These are phyloP conservation scores for Lynx canadensis DNA, from an alignment of 2,113 vertebrate genomes.

Conservation along the genomic window DNA sequence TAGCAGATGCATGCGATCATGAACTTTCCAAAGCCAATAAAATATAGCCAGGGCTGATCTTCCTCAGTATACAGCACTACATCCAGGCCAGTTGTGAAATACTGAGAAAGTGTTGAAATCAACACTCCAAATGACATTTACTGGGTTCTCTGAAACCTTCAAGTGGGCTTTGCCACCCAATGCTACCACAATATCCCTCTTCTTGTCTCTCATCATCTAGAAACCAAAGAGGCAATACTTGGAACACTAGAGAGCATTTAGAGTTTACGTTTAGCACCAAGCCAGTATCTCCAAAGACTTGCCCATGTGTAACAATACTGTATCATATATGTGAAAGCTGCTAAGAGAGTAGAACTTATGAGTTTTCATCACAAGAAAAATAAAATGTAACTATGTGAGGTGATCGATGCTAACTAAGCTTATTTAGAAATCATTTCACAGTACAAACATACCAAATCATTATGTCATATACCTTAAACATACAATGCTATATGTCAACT, in stretches of 20 bases:
- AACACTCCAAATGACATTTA: not conserved
- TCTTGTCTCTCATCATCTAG: not conserved
- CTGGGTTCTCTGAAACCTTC: not conserved
- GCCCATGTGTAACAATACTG: not conserved
- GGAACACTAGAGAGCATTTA: not conserved
- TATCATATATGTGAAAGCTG: not conserved
- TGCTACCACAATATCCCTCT: not conserved
- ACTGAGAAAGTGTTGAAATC: not conserved
- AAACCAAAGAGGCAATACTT: not conserved
- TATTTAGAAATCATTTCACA: not conserved
- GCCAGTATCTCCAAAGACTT: not conserved
- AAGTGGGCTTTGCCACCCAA: not conserved
- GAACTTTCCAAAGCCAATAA: not conserved
- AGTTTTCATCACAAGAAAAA: not conserved
- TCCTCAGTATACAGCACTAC: not conserved
- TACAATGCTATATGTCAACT: not conserved
- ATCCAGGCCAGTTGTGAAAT: not conserved
- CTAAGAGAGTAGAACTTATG: not conserved
- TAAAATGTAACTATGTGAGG: not conserved
- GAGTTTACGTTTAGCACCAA: constrained; percentile 54
- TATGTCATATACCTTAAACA: not conserved
- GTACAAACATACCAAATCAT: not conserved
- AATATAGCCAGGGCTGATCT: not conserved
- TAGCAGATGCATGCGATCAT: not conserved
- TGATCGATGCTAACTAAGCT: not conserved